Conservation (phyloP, 1,140 invertebrate genomes). For the Megalonaias nervosa region DNA sequence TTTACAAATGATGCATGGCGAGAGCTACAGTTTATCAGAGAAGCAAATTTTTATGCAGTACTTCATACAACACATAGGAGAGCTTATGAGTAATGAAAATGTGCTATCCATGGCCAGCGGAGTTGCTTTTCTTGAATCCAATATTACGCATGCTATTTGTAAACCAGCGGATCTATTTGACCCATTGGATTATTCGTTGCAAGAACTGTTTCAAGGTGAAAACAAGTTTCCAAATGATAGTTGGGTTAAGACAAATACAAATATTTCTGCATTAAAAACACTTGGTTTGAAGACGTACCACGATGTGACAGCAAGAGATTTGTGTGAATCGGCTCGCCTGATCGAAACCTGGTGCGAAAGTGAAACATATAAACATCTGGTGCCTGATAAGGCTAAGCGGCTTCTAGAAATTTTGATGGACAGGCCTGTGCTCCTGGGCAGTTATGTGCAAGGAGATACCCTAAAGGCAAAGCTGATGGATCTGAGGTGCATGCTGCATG, state of each 20-base stretch:
- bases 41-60: slow-evolving; percentile 9
- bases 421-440: background rate
- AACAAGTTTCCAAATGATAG: background rate
- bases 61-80: slow-evolving; percentile 1
- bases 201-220: slow-evolving; percentile 10
- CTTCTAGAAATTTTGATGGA: background rate
- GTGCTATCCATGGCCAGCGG: background rate
- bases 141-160: background rate
- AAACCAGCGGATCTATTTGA: slow-evolving; percentile 11
- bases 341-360: background rate
- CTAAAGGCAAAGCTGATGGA: background rate
- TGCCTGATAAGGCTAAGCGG: background rate
- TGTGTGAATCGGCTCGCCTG: background rate
- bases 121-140: slow-evolving; percentile 8
- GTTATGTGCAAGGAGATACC: background rate
- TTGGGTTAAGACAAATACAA: background rate
- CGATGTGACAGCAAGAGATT: background rate
- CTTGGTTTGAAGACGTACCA: slow-evolving; percentile 3
- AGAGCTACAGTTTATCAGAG: background rate
- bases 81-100: background rate
- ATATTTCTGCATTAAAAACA: background rate
- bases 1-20: background rate
- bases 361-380: background rate
- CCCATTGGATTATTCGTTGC: background rate
- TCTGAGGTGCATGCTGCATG: background rate